Evolutionary conservation across 2,113 vertebrate species (phyloP).

Genomic region (Ageneiosus marmoratus): DNA sequence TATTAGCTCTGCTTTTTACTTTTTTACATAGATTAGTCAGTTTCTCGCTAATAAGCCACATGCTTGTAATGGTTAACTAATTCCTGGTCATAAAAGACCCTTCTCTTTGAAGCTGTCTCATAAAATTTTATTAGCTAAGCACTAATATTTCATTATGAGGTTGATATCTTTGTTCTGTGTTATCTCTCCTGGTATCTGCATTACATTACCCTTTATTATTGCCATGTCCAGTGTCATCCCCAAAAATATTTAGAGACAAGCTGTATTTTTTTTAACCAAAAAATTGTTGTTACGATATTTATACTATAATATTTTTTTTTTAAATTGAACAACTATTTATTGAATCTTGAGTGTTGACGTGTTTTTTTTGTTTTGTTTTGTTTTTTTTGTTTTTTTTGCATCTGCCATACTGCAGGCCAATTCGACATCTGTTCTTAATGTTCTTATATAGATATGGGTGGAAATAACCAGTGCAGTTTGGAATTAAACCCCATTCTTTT

Average conservation of each 20-base stretch:
- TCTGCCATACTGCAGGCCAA: background rate
- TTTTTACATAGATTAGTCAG: background rate
- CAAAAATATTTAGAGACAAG: background rate
- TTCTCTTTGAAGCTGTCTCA: constrained; percentile 15
- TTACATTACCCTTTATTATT: background rate
- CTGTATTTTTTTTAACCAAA: background rate
- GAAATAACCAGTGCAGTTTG: background rate
- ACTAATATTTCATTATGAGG: background rate
- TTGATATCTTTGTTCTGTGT: constrained; percentile 1
- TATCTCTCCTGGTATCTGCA: constrained; percentile 1
- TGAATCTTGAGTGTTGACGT: background rate
- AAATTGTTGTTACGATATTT: background rate
- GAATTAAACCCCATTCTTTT: background rate
- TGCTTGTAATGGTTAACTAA: constrained; percentile 39
- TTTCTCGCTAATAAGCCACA: constrained; percentile 42
- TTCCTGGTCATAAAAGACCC: constrained; percentile 25
- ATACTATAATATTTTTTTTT: no score
- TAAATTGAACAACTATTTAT: background rate
- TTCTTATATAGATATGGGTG: background rate
- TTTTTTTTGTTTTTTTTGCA: background rate
- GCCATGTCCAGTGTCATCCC: background rate
- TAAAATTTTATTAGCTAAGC: constrained; percentile 20
- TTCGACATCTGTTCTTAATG: constrained; percentile 1
- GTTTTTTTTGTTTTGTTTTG: background rate
- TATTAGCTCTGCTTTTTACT: background rate